A percentile compares a stretch with the other conserved stretches of the same genome.
These are phyloP conservation scores for Notoglanidium macrostoma DNA, from an alignment of 2,797 vertebrate species.

Conservation along the genomic window DNA sequence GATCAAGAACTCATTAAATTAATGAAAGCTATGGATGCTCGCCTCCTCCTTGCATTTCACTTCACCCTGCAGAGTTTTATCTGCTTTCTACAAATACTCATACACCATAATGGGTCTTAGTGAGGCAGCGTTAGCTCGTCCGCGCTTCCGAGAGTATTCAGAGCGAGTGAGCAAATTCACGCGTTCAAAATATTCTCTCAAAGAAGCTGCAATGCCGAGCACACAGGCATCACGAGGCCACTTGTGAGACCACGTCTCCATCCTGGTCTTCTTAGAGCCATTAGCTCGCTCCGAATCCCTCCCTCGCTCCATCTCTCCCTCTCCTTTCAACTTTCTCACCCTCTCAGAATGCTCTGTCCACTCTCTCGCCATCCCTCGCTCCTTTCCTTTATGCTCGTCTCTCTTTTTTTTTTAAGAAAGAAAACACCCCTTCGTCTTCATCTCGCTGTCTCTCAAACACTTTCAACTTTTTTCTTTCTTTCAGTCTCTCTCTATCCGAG, in stretches of 20 bases:
- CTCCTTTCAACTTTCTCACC: constrained; percentile 50
- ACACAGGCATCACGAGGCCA: constrained; percentile 38
- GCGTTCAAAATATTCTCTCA: constrained; percentile 42
- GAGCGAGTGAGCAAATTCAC: constrained; percentile 32
- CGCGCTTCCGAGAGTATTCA: neutral
- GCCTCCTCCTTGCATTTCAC: neutral
- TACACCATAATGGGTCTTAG: neutral
- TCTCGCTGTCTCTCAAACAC: constrained; percentile 14
- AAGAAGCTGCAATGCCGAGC: neutral
- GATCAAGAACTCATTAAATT: neutral
- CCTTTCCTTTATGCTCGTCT: constrained; percentile 70
- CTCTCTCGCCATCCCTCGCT: constrained; percentile 39
- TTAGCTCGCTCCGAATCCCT: constrained; percentile 83
- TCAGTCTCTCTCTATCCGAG: constrained; percentile 62
- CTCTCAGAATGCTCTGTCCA: constrained; percentile 51
- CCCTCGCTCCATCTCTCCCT: constrained; percentile 51
- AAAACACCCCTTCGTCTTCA: neutral
- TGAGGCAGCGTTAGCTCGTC: neutral
- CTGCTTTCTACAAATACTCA: neutral
- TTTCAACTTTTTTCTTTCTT: neutral
- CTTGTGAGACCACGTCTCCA: constrained; percentile 64
- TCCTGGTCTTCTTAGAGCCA: constrained; percentile 84
- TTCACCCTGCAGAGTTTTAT: neutral
- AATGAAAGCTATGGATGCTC: neutral
- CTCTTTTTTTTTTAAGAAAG: constrained; percentile 62